Conservation (phyloP, 2,797 vertebrate genomes). For the Ptychadena robeensis region DNA sequence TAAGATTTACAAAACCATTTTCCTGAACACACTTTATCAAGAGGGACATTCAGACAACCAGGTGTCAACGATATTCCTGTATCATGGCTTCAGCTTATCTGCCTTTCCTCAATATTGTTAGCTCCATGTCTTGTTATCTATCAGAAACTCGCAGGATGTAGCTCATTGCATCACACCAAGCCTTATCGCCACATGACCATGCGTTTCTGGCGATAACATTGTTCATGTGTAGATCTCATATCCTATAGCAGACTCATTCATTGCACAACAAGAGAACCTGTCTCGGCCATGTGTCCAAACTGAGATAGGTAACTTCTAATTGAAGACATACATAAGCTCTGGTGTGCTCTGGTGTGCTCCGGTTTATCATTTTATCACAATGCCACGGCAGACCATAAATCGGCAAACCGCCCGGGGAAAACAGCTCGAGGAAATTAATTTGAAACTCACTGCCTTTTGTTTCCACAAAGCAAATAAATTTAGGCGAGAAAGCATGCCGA, state of each 20-base stretch:
- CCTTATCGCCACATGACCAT: neutral
- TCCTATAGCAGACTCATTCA: neutral
- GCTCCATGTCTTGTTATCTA: neutral
- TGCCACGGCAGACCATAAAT: conserved; percentile 13
- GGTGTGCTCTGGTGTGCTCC: neutral
- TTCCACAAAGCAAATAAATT: conserved; percentile 46
- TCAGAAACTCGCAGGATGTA: neutral
- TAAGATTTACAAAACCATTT: too few relatives aligned
- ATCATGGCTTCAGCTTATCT: neutral
- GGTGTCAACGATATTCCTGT: neutral
- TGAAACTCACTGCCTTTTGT: conserved; percentile 39
- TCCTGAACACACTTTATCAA: too few relatives aligned
- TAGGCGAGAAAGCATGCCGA: neutral
- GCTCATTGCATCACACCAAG: neutral
- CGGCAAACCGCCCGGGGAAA: conserved; percentile 16
- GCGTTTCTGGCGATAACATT: neutral
- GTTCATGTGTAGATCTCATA: neutral
- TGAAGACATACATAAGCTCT: conserved; percentile 19
- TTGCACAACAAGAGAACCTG: neutral
- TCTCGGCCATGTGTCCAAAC: neutral
- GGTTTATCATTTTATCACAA: conserved; percentile 29
- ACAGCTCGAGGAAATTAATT: conserved; percentile 22
- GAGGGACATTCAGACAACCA: too few relatives aligned
- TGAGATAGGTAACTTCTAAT: conserved; percentile 29
- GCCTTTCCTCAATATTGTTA: neutral